Base-by-base conservation (phyloP, 2,797 vertebrate genomes). In the Crenichthys baileyi region DNA sequence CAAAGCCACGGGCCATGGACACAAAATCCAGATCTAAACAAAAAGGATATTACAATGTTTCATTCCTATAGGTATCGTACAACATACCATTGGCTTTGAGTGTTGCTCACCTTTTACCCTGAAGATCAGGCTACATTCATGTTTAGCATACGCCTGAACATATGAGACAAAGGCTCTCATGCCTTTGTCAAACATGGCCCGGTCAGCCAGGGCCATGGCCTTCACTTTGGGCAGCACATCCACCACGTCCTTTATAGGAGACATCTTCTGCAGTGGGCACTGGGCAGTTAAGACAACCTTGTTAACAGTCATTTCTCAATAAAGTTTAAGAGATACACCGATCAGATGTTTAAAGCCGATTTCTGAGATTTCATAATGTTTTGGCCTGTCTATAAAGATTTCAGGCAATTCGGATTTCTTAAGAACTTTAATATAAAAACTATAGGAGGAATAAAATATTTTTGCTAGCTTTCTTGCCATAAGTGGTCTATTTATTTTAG, bases 91-190 rank as follows among this genome's bases (percentile, higher is more conserved):
- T 60, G 9, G 0, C 4, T 7, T 36, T 0, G 13, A 24, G 61
- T 4, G 31, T 15, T 6, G 5, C 1, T 92, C 77, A 99, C 98
- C 98, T 97, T 98, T 99, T 39, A 97, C 41, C 46, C 97, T 93
- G 95, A 99, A 99, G 92, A 99, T 99, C 12, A 99, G 96, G 29
- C 93, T 97, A 58, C 98, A 99, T 13, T 99, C 97, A 0, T 99
- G 98, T 83, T 99, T 99, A 81, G 95, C 97, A 0, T 99, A 99
- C 1, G 97, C 97, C 93, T 99, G 98, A 11, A 99, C 73, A 0
- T 82, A 95, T 0, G 98, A 99, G 63, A 99, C 98, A 24, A 98
- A 99, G 0, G 98, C 98, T 81, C 94, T 96, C 96, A 97, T 97
- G 75, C 97, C 96, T 50, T 96, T 96, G 79, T 99, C 97, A 15